These are phyloP conservation scores for Phoxinus dragarum DNA, from an alignment of 2,797 vertebrate species.

Conservation along the genomic window DNA sequence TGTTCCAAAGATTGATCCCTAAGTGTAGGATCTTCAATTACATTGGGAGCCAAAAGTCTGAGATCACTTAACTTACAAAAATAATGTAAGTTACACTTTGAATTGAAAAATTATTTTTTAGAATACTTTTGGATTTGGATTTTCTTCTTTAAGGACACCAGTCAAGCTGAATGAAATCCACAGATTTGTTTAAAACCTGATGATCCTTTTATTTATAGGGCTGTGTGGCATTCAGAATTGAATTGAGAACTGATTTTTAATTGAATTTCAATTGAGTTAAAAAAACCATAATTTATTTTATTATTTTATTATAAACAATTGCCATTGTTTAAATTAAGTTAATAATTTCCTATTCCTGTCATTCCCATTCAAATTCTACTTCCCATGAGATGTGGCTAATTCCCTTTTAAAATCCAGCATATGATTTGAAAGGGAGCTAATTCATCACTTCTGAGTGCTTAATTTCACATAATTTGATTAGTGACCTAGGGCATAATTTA, in stretches of 20 bases:
- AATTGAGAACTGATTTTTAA: background rate
- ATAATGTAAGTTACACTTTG: too few relatives aligned
- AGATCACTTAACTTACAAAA: background rate
- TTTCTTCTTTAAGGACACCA: background rate
- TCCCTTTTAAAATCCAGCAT: background rate
- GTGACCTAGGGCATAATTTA: background rate
- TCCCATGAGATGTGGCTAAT: background rate
- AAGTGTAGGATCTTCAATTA: background rate
- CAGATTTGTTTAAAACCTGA: background rate
- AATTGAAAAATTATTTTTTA: background rate
- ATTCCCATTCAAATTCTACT: background rate
- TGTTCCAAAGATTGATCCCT: slow-evolving; percentile 9
- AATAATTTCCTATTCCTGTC: too few relatives aligned
- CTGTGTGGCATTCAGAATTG: background rate
- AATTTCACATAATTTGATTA: background rate
- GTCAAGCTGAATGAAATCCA: background rate
- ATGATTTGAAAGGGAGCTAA: background rate
- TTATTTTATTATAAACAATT: background rate
- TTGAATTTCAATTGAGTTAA: too few relatives aligned
- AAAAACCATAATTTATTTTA: background rate
- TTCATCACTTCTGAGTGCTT: background rate
- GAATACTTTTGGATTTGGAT: background rate
- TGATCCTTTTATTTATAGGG: background rate
- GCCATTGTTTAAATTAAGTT: background rate
- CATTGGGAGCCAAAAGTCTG: background rate